Conservation (phyloP, 2,888 invertebrate species). For the Lithosia quadra region DNA sequence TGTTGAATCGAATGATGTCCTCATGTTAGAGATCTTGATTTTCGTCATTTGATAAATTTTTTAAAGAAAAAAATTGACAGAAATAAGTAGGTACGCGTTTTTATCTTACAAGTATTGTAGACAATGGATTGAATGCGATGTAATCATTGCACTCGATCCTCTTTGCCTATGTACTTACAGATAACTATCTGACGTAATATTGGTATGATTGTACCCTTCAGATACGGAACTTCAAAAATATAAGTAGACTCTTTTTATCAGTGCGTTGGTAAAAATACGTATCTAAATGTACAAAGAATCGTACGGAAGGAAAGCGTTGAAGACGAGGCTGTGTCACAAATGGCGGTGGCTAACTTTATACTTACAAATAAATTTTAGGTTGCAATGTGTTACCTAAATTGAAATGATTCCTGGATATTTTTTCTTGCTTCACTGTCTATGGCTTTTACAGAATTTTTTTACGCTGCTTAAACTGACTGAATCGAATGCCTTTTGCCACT, state of each 20-base stretch:
- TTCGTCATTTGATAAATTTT: background rate
- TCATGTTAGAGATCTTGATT: background rate
- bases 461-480: too few relatives aligned
- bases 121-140: background rate
- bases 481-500: too few relatives aligned
- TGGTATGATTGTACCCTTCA: background rate
- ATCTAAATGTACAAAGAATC: constrained; percentile 20
- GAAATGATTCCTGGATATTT: too few relatives aligned
- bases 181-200: background rate
- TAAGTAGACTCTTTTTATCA: background rate
- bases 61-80: background rate
- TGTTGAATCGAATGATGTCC: background rate
- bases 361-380: too few relatives aligned
- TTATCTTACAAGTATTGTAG: background rate
- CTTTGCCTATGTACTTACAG: constrained; percentile 1
- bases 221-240: background rate
- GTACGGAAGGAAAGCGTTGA: too few relatives aligned
- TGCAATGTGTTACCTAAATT: too few relatives aligned
- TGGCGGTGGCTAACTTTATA: too few relatives aligned
- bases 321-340: too few relatives aligned
- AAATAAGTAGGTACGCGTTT: background rate
- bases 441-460: too few relatives aligned
- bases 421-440: too few relatives aligned
- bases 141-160: background rate
- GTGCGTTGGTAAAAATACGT: background rate